phyloP scores from a whole-genome alignment of 2,888 invertebrate genomes.

The Lasioglossum leucozonium region DNA sequence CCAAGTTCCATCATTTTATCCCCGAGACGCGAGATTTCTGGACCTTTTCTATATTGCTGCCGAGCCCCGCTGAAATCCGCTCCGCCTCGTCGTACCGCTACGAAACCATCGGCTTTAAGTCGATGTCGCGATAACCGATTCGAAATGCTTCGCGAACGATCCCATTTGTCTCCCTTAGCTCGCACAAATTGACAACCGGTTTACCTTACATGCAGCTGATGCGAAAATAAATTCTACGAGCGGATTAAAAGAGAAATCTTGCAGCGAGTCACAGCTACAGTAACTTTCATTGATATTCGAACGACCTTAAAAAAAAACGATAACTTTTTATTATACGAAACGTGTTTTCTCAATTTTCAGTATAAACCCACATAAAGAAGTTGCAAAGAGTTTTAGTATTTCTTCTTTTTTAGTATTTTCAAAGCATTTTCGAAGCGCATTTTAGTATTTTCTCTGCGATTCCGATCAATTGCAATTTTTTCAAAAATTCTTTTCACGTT shows the following conservation, averaged over 20 bases:
- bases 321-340: too few relatives aligned
- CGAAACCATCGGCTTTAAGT: slow-evolving; percentile 2
- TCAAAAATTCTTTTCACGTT: too few relatives aligned
- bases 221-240: background rate
- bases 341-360: too few relatives aligned
- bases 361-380: too few relatives aligned
- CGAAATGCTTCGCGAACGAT: background rate
- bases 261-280: background rate
- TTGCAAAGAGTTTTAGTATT: too few relatives aligned
- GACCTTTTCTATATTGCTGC: slow-evolving; percentile 43
- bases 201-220: background rate
- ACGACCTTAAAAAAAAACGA: too few relatives aligned
- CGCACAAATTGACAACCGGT: background rate
- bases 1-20: slow-evolving; percentile 63
- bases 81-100: background rate
- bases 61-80: background rate
- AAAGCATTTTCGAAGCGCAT: too few relatives aligned
- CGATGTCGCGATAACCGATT: background rate
- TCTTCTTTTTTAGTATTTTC: too few relatives aligned
- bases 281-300: too few relatives aligned
- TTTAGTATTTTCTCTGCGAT: too few relatives aligned
- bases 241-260: background rate
- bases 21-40: slow-evolving; percentile 51
- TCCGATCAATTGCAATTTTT: too few relatives aligned
- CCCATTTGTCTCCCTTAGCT: background rate